phyloP scores from a whole-genome alignment of 2,888 invertebrate genomes.

The Synergus laeviventris region DNA sequence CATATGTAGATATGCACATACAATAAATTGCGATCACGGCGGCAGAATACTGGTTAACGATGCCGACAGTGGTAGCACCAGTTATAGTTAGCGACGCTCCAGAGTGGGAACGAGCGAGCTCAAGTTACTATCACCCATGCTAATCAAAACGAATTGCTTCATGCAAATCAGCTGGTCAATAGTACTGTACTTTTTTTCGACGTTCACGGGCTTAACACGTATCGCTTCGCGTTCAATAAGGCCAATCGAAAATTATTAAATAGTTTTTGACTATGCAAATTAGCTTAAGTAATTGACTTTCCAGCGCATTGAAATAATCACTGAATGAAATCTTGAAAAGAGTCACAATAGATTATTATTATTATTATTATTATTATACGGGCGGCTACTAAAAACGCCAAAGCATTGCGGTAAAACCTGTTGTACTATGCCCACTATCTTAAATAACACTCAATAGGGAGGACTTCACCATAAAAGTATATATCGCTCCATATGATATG shows the following conservation, averaged over 20 bases:
- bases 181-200: constrained; percentile 42
- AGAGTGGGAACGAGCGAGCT: constrained; percentile 56
- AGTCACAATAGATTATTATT: too few species aligned
- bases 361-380: too few species aligned
- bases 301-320: too few species aligned
- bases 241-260: background rate
- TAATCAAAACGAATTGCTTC: constrained; percentile 60
- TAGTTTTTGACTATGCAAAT: background rate
- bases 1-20: constrained; percentile 35
- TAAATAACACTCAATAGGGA: too few species aligned
- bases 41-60: constrained; percentile 45
- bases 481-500: too few species aligned
- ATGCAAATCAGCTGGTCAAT: constrained; percentile 55
- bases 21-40: constrained; percentile 50
- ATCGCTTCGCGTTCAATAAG: background rate
- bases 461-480: too few species aligned
- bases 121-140: constrained; percentile 49
- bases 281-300: too few species aligned
- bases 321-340: too few species aligned
- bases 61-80: constrained; percentile 46
- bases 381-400: too few species aligned
- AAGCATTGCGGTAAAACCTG: too few species aligned
- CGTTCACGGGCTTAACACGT: background rate
- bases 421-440: too few species aligned
- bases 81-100: constrained; percentile 49